These are phyloP conservation scores for Chrysomallon squamiferum DNA, from an alignment of 1,140 invertebrate species.

Conservation along the genomic window DNA sequence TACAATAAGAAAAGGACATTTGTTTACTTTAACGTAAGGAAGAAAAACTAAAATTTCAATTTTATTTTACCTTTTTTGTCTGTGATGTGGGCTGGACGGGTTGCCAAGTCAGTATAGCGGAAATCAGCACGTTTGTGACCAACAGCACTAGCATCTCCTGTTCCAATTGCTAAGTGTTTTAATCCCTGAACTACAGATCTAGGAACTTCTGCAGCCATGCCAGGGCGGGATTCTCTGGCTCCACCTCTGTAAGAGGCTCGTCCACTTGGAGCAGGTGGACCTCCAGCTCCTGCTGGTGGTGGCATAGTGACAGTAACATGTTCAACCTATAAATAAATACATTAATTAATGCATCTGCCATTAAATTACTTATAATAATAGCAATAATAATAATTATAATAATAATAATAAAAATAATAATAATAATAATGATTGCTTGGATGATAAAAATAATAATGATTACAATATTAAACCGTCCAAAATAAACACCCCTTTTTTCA, in stretches of 20 bases:
- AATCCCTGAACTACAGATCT: constrained; percentile 30
- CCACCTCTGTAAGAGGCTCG: constrained; percentile 42
- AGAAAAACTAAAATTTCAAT: too few relatives aligned
- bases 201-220: constrained; percentile 15
- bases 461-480: neutral
- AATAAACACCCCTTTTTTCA: too few relatives aligned
- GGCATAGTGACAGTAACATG: constrained; percentile 21
- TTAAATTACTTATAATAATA: constrained; percentile 15
- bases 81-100: constrained; percentile 36
- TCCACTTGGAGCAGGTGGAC: constrained; percentile 38
- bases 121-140: constrained; percentile 3
- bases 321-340: neutral
- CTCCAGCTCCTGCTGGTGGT: constrained; percentile 15
- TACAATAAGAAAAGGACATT: too few relatives aligned
- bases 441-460: neutral
- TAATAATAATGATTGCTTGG: neutral
- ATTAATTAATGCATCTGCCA: neutral
- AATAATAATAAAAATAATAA: neutral
- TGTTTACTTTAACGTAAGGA: too few relatives aligned
- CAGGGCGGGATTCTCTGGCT: constrained; percentile 31
- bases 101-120: constrained; percentile 26
- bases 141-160: constrained; percentile 21
- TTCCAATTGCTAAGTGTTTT: constrained; percentile 27
- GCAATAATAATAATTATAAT: constrained; percentile 4
- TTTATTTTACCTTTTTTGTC: constrained; percentile 50